phyloP scores from a whole-genome alignment of 2,113 vertebrate species.

The Etheostoma cragini region DNA sequence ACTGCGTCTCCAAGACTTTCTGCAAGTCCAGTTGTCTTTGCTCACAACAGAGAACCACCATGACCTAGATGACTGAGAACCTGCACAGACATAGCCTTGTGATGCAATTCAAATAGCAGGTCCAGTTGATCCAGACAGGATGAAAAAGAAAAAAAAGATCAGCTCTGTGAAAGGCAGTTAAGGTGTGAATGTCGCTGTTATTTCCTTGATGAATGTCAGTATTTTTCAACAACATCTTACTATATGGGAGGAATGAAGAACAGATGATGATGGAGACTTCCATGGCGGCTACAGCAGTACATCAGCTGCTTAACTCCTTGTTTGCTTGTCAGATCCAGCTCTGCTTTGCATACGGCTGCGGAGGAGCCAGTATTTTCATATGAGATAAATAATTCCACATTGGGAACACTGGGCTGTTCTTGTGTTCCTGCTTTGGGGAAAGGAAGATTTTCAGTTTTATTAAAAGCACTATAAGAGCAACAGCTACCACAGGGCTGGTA shows the following conservation, averaged over 20 bases:
- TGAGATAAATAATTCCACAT: background rate
- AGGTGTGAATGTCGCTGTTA: background rate
- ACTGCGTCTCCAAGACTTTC: too few species aligned
- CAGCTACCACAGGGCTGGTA: background rate
- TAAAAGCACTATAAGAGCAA: background rate
- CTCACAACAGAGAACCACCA: too few species aligned
- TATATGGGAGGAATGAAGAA: background rate
- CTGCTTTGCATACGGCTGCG: conserved; percentile 46
- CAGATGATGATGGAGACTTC: background rate
- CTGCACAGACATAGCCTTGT: too few species aligned
- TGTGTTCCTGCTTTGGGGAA: background rate
- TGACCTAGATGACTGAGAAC: too few species aligned
- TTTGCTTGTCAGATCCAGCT: conserved; percentile 31
- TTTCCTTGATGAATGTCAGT: too few species aligned
- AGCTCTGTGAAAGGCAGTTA: background rate
- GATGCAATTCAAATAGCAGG: background rate
- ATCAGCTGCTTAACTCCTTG: background rate
- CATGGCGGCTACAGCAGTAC: background rate
- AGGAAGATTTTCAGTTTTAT: background rate
- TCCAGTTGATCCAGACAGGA: background rate
- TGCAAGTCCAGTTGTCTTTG: too few species aligned
- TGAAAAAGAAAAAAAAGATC: background rate
- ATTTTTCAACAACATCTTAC: background rate
- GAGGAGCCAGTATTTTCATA: background rate
- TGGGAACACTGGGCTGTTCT: background rate